Base-by-base conservation (phyloP, 1,140 invertebrate species). In the Thaumetopoea pityocampa region DNA sequence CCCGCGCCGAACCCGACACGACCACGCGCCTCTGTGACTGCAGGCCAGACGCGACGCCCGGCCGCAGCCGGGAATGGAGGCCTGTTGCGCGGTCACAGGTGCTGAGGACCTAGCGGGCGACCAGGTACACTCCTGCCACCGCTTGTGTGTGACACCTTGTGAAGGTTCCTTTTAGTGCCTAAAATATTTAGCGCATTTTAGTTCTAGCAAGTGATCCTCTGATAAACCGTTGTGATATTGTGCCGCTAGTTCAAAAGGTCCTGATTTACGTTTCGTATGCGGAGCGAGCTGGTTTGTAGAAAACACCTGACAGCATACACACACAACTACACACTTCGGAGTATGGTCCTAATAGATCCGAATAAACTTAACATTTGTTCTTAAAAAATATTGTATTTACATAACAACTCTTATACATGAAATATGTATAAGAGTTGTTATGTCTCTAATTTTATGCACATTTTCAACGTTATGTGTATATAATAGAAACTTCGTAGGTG, bases 61-160 rank as follows among this genome's bases (percentile, higher is more conserved):
- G 64, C 62, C 58, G 37, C 44, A 50, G 70, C 72, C 70, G 72
- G 70, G 72, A 48, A 77, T 77, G 72, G 72, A 77, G 76, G 56
- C 70, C 67, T 72, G 68, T 64, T 69, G 69, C 59, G 67, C 70
- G 53, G 60, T 67, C 64, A 65, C 60, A 66, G 56, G 61, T 67
- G 67, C 61, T 64, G 71, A 80, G 70, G 70, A 81, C 67, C 69
- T 71, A 45, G 71, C 64, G 68, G 76, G 76, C 61, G 76, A 80
- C 73, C 73, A 80, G 76, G 76, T 80, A 80, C n/a, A n/a, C n/a
- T n/a, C n/a, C 66, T 50, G 30, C 33, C 30, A 11, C 49, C 35
- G 11, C 23, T 20, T 20, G 38, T 43, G 40, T 14, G 24, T 22
- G 11, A 14, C 18, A 14, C 20, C 30, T 15, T 15, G 37, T 36